Evolutionary conservation across 2,888 invertebrate species (phyloP), one percentile per base, ranked within the genome.

Genomic region (Lasioglossum zephyrum): DNA sequence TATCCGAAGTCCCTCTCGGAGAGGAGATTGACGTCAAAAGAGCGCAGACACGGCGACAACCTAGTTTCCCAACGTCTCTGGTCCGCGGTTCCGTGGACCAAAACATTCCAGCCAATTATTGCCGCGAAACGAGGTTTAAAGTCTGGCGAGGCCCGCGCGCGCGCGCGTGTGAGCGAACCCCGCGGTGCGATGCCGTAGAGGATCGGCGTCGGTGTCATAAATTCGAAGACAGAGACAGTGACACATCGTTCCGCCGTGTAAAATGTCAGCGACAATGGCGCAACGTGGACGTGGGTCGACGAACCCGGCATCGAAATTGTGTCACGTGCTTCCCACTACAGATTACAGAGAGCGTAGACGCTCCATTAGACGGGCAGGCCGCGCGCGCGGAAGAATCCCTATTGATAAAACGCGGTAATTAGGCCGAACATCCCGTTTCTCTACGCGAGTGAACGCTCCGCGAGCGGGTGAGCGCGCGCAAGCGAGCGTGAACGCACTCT

Each of bases 351-450:
- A 69, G 85, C 87, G 87, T 87, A 88, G 89, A 91, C 88, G 78
- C 78, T 82, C 81, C 85, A 85, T 86, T 89, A 88, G 84, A 89
- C 84, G 81, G 73, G 44, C 53, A n/a, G 53, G 53, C 53, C 53
- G 53, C 53, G 53, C 79, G 81, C 77, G 77, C 86, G 87, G 87
- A 84, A 88, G 90, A 91, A 91, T 92, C 91, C 90, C 88, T 92
- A 90, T 90, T 88, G 90, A 89, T 85, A 88, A 91, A 92, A 91
- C 89, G 85, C 82, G 88, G 89, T 92, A 92, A 92, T 90, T 92
- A 90, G 88, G 89, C 87, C 89, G 89, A 92, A 90, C 89, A 87
- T 89, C 86, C 87, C 86, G 84, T 82, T 88, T 81, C 86, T 73
- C 60, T 53, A 77, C 77, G 75, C 63, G 47, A 36, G 63, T 31